These are phyloP conservation scores for Limnephilus marmoratus DNA, from an alignment of 2,888 invertebrate genomes.

Conservation along the genomic window DNA sequence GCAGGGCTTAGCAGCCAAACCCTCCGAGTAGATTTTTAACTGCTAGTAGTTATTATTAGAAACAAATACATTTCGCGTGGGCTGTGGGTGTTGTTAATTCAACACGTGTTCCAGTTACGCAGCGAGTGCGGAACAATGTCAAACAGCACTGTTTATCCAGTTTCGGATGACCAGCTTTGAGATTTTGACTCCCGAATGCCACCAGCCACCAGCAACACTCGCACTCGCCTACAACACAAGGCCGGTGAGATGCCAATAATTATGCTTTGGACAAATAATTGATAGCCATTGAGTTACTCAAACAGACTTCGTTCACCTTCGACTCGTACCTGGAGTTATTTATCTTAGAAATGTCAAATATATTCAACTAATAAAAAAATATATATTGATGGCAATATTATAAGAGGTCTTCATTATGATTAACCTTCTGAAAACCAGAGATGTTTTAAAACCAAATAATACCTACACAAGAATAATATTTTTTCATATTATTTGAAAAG, in stretches of 20 bases:
- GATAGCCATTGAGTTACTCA: neutral
- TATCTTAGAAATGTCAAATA: slow-evolving; percentile 2
- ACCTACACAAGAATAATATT: no score
- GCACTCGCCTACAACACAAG: neutral
- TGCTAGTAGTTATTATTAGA: neutral
- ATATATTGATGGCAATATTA: neutral
- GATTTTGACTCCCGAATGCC: neutral
- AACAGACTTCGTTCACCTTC: neutral
- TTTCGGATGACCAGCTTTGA: neutral
- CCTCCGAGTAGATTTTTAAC: no score
- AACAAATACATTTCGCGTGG: neutral
- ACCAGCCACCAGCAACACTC: neutral
- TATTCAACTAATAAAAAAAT: neutral
- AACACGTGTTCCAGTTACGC: neutral
- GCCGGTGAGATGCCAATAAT: neutral
- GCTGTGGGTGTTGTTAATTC: neutral
- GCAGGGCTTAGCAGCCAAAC: no score
- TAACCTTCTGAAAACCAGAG: neutral
- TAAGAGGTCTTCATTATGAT: neutral
- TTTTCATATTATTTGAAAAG: no score
- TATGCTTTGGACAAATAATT: neutral
- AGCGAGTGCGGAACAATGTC: neutral
- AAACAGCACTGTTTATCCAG: neutral
- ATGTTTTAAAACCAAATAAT: no score
- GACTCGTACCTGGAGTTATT: neutral